Percentiles rank a stretch among this genome's conserved stretches.
Conservation (phyloP, 53 echinoderm and acorn worm genomes). For the Antedon mediterranea region DNA sequence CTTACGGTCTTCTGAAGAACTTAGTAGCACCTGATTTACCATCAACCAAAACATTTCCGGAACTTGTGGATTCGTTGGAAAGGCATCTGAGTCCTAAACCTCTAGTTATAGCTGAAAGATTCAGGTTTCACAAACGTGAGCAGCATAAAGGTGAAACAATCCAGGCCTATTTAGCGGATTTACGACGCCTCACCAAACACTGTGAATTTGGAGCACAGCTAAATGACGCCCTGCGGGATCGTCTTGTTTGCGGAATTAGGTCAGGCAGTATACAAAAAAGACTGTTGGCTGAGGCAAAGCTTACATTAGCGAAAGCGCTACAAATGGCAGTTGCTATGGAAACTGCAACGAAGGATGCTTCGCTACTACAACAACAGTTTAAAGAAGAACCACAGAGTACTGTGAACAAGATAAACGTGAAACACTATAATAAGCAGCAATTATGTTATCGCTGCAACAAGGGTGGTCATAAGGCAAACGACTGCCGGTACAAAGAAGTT, state of each 20-base stretch:
- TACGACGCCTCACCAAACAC: slow-evolving; percentile 23
- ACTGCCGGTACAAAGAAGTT: background rate
- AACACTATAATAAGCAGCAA: background rate
- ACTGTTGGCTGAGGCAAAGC: slow-evolving; percentile 33
- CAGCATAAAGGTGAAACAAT: slow-evolving; percentile 31
- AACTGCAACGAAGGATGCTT: too few species aligned
- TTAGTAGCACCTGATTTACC: slow-evolving; percentile 31
- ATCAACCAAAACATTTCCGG: slow-evolving; percentile 13
- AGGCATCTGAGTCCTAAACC: slow-evolving; percentile 32
- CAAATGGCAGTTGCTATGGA: too few species aligned
- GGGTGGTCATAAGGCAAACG: background rate
- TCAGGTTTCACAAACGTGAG: slow-evolving; percentile 42
- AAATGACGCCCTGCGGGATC: slow-evolving; percentile 32
- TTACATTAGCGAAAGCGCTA: slow-evolving; percentile 26
- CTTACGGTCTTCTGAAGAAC: slow-evolving; percentile 28
- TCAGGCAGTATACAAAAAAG: slow-evolving; percentile 24
- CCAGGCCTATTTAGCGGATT: slow-evolving; percentile 19
- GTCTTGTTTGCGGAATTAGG: slow-evolving; percentile 33
- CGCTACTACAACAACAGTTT: too few species aligned
- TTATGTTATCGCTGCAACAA: background rate
- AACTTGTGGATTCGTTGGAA: slow-evolving; percentile 21
- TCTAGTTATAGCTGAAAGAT: slow-evolving; percentile 43
- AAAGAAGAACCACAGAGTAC: background rate
- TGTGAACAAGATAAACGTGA: background rate
- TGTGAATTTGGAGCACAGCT: slow-evolving; percentile 40